Conservation (phyloP, 1,140 invertebrate species). For the Ectropis grisescens region DNA sequence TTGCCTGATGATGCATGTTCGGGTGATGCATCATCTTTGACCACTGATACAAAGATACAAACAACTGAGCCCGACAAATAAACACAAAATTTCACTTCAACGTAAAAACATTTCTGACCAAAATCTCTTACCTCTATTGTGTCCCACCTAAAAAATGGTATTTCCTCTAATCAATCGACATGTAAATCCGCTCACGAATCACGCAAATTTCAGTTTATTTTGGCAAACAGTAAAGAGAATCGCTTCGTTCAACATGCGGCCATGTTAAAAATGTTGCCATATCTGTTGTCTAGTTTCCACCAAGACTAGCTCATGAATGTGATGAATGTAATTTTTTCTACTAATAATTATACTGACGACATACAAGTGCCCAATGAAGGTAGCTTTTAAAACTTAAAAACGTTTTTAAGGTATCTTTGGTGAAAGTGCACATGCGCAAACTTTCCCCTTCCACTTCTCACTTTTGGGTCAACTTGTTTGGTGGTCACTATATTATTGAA, state of each 20-base stretch:
- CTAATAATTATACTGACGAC: too few relatives aligned
- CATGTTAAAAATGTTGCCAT: slow-evolving; percentile 62
- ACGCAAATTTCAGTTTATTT: slow-evolving; percentile 44
- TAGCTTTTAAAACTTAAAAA: too few relatives aligned
- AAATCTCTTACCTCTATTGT: slow-evolving; percentile 39
- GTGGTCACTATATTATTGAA: too few relatives aligned
- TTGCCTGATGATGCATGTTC: slow-evolving; percentile 67
- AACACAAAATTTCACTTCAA: slow-evolving; percentile 4
- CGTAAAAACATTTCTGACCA: background rate
- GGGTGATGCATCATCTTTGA: slow-evolving; percentile 65
- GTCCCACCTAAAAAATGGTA: slow-evolving; percentile 30
- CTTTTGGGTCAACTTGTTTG: too few relatives aligned
- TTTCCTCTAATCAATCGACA: slow-evolving; percentile 33
- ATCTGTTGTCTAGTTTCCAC: too few relatives aligned
- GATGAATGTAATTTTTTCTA: too few relatives aligned
- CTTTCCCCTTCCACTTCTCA: too few relatives aligned
- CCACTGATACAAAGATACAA: slow-evolving; percentile 34
- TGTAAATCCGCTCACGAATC: slow-evolving; percentile 47
- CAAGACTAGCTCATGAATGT: too few relatives aligned
- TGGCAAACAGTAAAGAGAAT: slow-evolving; percentile 69
- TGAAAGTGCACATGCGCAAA: too few relatives aligned
- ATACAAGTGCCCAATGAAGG: too few relatives aligned
- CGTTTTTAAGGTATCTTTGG: too few relatives aligned
- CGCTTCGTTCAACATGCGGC: slow-evolving; percentile 68
- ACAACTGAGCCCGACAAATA: slow-evolving; percentile 14